Evolutionary conservation across 30 jellyfish, hydroid and myxozoan species (phyloP).

Genomic region (Pseudorhiza aurosa): DNA sequence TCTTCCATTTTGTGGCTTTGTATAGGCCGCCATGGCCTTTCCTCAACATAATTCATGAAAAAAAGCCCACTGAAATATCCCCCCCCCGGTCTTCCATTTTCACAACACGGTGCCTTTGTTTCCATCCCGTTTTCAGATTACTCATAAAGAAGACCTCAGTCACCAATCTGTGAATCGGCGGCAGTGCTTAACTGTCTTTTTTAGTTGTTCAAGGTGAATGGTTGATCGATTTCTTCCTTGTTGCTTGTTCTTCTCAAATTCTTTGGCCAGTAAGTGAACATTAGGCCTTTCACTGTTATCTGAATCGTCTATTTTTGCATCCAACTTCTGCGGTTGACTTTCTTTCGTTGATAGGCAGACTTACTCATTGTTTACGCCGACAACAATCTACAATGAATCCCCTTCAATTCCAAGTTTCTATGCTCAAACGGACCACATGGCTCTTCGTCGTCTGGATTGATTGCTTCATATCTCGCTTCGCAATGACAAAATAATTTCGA

Average conservation of each 20-base stretch:
- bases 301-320: background rate
- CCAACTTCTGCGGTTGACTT: background rate
- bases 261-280: background rate
- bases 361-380: background rate
- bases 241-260: conserved; percentile 1
- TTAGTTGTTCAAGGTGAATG: too few relatives aligned
- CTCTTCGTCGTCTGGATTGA: background rate
- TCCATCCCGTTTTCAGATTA: too few relatives aligned
- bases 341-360: background rate
- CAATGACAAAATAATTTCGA: background rate
- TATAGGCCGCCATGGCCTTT: too few relatives aligned
- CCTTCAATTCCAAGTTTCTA: background rate
- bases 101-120: too few relatives aligned
- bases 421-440: background rate
- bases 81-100: too few relatives aligned
- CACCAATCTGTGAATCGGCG: too few relatives aligned
- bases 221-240: too few relatives aligned
- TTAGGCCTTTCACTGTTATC: background rate
- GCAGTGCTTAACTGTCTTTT: too few relatives aligned
- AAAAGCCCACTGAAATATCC: too few relatives aligned
- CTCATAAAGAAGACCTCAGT: too few relatives aligned
- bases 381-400: background rate
- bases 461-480: background rate
- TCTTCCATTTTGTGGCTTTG: too few relatives aligned
- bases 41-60: too few relatives aligned